A percentile compares a stretch with the other conserved stretches of the same genome.
phyloP scores from a whole-genome alignment of 2,888 invertebrate genomes.

The Oscheius sp. region DNA sequence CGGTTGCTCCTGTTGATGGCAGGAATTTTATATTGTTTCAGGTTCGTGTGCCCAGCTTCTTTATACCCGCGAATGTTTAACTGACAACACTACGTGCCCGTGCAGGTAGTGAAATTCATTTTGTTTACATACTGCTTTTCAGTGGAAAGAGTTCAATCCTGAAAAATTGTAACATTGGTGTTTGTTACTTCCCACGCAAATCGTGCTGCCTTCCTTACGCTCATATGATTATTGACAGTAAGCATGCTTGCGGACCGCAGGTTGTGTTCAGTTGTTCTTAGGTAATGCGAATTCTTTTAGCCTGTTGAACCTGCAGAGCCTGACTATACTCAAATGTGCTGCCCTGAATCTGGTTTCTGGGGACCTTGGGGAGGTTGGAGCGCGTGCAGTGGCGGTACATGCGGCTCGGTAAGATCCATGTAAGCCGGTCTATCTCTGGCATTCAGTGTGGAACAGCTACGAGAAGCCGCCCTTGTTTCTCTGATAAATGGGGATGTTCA shows the following conservation, averaged over 20 bases:
- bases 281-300: conserved; percentile 11
- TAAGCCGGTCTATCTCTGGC: neutral
- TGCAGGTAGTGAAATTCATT: conserved; percentile 29
- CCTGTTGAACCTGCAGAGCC: conserved; percentile 20
- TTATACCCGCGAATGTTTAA: conserved; percentile 27
- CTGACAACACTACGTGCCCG: conserved; percentile 27
- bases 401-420: conserved; percentile 39
- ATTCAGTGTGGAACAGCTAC: conserved; percentile 24
- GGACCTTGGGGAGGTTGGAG: conserved; percentile 51
- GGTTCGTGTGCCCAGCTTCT: conserved; percentile 37
- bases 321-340: conserved; percentile 25
- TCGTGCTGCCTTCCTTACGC: conserved; percentile 45
- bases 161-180: conserved; percentile 47
- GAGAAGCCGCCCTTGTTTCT: conserved; percentile 19
- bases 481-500: conserved; percentile 11
- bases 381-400: conserved; percentile 42
- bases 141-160: conserved; percentile 45
- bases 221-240: conserved; percentile 38
- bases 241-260: conserved; percentile 52
- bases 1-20: too few relatives aligned
- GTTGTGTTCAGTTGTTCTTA: conserved; percentile 11
- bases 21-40: too few relatives aligned
- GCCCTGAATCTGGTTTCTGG: conserved; percentile 46
- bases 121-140: conserved; percentile 1
- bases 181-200: conserved; percentile 48